These are phyloP conservation scores for Troilus luridus DNA, from an alignment of 2,888 invertebrate genomes.

Conservation along the genomic window DNA sequence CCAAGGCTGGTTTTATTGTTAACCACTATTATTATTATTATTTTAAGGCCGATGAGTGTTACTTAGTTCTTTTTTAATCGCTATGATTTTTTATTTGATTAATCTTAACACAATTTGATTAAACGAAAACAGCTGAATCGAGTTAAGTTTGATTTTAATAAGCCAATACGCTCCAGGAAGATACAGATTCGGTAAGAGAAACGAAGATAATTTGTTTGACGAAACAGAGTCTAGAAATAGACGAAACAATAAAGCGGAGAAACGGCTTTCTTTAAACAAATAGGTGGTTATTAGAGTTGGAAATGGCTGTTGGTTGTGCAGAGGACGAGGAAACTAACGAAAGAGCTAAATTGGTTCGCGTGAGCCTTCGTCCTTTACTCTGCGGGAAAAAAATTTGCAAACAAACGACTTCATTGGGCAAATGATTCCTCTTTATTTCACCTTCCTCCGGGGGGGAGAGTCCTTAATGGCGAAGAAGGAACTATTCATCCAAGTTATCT, in stretches of 20 bases:
- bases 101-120: too few relatives aligned
- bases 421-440: background rate
- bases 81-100: too few relatives aligned
- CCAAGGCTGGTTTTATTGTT: too few relatives aligned
- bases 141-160: too few relatives aligned
- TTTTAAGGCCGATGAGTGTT: too few relatives aligned
- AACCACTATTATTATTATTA: too few relatives aligned
- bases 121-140: too few relatives aligned
- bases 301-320: background rate
- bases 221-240: background rate
- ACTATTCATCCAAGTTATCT: background rate
- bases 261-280: slow-evolving; percentile 12
- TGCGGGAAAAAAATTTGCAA: background rate
- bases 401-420: background rate
- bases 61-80: too few relatives aligned
- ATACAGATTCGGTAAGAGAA: background rate
- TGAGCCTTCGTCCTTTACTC: background rate
- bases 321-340: background rate
- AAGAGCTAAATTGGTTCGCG: slow-evolving; percentile 1
- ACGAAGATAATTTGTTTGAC: background rate
- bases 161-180: background rate
- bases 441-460: background rate
- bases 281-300: background rate
- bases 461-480: background rate
- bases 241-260: background rate